phyloP scores from a whole-genome alignment of 2,888 invertebrate species.

The Alloplasta piceator region DNA sequence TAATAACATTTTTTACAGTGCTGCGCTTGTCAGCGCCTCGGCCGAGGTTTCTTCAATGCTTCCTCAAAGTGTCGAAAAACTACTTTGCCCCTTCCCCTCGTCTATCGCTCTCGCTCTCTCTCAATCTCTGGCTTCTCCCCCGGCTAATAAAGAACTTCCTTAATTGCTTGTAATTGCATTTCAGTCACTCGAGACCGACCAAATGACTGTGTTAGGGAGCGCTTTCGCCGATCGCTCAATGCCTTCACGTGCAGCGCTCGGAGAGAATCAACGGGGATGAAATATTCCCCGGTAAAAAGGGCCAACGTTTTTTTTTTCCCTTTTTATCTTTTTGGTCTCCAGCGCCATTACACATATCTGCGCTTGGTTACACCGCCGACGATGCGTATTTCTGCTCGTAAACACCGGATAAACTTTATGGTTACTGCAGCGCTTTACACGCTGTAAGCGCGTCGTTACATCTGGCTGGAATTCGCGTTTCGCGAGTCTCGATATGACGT shows the following conservation, averaged over 20 bases:
- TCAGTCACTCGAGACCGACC: conserved; percentile 72
- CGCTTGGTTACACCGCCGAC: conserved; percentile 6
- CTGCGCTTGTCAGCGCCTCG: conserved; percentile 62
- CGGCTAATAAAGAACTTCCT: conserved; percentile 65
- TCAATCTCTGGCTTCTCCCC: neutral
- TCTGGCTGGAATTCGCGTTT: conserved; percentile 19
- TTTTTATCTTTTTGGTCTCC: too few relatives aligned
- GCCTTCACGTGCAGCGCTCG: neutral
- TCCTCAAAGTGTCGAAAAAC: conserved; percentile 45
- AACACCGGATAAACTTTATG: conserved; percentile 68
- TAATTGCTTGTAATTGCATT: conserved; percentile 77
- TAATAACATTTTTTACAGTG: too few relatives aligned
- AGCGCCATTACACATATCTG: too few relatives aligned
- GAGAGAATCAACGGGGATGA: neutral
- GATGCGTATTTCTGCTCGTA: conserved; percentile 36
- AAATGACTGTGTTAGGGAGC: conserved; percentile 52
- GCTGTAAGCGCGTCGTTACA: conserved; percentile 12
- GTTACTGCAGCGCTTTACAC: conserved; percentile 21
- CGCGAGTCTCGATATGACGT: conserved; percentile 7
- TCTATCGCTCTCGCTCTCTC: conserved; percentile 15
- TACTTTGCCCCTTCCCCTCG: neutral
- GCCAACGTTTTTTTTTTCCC: conserved; percentile 23
- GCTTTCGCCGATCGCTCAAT: neutral
- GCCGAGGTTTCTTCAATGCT: conserved; percentile 60
- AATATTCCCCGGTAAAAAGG: conserved; percentile 19